Evolutionary conservation across 2,888 invertebrate species (phyloP), one percentile per base, ranked within the genome.

Genomic region (Portevinia maculata): DNA sequence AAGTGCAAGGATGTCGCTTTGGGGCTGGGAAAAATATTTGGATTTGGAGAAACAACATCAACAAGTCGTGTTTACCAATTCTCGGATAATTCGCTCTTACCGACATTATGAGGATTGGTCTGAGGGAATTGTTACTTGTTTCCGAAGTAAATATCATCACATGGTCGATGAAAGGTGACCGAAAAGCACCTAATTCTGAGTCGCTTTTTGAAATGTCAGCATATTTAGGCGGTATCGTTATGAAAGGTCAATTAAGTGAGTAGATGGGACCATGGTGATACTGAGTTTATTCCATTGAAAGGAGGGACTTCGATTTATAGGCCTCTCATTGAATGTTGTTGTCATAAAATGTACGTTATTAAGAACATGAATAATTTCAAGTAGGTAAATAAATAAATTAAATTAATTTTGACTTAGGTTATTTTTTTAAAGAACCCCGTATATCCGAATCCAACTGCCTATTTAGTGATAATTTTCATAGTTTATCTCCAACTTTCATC

Each of bases 21-120:
- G 7, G 24, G n/a, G 41, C n/a, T 46, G 30, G 32, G 9, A 13
- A 17, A 34, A 28, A 65, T 24, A 55, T 60, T 60, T 28, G 13
- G 57, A 15, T 50, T 17, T 6, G 17, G 24, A 28, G 37, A 41
- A 24, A 46, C 9, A 9, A 62, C 50, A 53, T 81, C 79, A 81
- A 81, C 79, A 81, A 70, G 79, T 81, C 44, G 17, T n/a, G 46
- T 37, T 46, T 21, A 64, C 28, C 2, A 55, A 57, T 67, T 55
- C n/a, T n/a, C n/a, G 34, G 55, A 69, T 70, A 52, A 59, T 74
- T 74, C 55, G 24, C 37, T 15, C 46, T 73, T 73, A 39, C 60
- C 30, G 37, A 48, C 50, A 28, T 57, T 44, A 44, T 50, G 30
- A 46, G 11, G 28, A 34, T 57, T 76, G 28, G 30, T 8, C 8